Base-by-base conservation (phyloP, 92 coral and sea anemone genomes). In the Epizoanthus fatuus region DNA sequence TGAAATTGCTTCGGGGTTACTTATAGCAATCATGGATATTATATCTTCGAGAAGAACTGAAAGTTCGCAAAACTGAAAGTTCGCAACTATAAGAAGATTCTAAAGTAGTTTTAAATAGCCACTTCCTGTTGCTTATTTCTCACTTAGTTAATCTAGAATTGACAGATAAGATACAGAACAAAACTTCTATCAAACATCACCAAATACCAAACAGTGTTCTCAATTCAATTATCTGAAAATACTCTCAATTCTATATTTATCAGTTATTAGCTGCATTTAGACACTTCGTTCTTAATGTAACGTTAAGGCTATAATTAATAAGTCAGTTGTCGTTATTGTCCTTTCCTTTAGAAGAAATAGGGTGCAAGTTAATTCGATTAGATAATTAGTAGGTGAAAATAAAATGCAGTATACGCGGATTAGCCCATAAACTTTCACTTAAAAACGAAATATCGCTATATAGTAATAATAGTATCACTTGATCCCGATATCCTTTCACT, bases 281-380 rank as follows among this genome's bases (percentile, higher is more conserved):
- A 49, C 14, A 62, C 32, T n/a, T 62, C 49, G 47, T 37, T 66
- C 38, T 37, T 66, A 66, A 66, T 66, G 19, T 22, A 37, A 66
- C 0, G 16, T 66, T 37, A 35, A 38, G 72, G 72, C 19, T 37
- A 66, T 17, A 32, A 32, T 44, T 66, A 13, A n/a, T 37, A 66
- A 38, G 42, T 66, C 49, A 66, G 16, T 66, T 14, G n/a, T 44
- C 72, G 14, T 66, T 37, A 17, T 66, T 37, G 72, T 19, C 44
- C 19, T 66, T 66, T 66, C 72, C n/a, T 66, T 37, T 14, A 12
- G 49, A 19, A 66, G 72, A 37, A 66, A 35, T 32, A 35, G 49
- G 16, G 35, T 64, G 70, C n/a, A 66, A 49, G 53, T 10, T 49
- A 49, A 66, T 66, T 44, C 49, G 72, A 66, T 66, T 37, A 66